A percentile compares a stretch with the other conserved stretches of the same genome.
These are phyloP conservation scores for Nesoenas mayeri DNA, from an alignment of 2,113 vertebrate species.

Conservation along the genomic window DNA sequence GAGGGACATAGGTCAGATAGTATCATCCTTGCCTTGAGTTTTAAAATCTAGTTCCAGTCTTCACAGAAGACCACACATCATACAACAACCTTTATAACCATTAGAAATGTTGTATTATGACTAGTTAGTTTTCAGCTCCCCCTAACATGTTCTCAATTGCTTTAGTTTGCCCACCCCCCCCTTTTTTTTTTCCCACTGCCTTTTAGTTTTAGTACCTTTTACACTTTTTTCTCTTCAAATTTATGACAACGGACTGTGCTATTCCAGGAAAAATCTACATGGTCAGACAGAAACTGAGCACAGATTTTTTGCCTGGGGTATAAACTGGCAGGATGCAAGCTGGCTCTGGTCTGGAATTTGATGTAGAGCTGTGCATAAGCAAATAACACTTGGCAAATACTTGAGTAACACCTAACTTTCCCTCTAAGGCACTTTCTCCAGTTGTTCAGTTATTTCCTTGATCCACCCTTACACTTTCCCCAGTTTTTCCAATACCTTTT, in stretches of 20 bases:
- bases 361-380: constrained; percentile 25
- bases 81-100: background rate
- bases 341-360: constrained; percentile 41
- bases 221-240: background rate
- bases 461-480: constrained; percentile 25
- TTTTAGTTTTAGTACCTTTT: background rate
- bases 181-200: background rate
- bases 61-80: background rate
- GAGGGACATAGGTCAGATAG: background rate
- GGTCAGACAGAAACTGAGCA: constrained; percentile 36
- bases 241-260: background rate
- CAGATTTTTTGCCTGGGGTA: constrained; percentile 58
- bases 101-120: background rate
- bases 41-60: background rate
- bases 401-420: constrained; percentile 17
- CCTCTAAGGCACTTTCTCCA: constrained; percentile 43
- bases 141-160: background rate
- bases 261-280: constrained; percentile 9
- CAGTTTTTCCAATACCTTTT: background rate
- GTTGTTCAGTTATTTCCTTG: constrained; percentile 29
- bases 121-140: background rate
- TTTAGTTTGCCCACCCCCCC: background rate
- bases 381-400: constrained; percentile 45
- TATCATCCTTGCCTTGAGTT: background rate
- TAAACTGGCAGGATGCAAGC: constrained; percentile 54